Evolutionary conservation across 2,797 vertebrate species (phyloP).

Genomic region (Thamnophis elegans): DNA sequence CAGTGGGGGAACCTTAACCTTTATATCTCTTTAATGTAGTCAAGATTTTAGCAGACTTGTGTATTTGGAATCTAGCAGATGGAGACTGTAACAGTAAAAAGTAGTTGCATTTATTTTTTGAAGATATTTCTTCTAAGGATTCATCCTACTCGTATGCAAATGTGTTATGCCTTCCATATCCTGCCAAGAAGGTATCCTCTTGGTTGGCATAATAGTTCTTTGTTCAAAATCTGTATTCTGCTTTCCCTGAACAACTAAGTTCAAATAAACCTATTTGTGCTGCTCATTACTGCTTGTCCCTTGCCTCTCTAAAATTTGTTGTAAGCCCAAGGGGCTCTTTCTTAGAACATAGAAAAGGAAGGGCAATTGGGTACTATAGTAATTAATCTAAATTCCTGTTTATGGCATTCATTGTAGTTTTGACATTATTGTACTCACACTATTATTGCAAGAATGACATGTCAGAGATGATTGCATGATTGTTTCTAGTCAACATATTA

Average conservation of each 20-base stretch:
- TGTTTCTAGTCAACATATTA: neutral
- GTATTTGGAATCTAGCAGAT: neutral
- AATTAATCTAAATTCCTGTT: neutral
- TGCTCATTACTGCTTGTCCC: conserved; percentile 2
- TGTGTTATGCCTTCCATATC: neutral
- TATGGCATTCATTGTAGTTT: neutral
- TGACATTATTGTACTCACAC: neutral
- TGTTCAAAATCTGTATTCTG: neutral
- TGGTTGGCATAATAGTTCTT: neutral
- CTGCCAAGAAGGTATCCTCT: neutral
- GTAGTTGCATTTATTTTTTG: neutral
- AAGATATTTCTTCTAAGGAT: neutral
- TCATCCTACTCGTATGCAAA: neutral
- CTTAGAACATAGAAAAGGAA: neutral
- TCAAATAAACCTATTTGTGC: neutral
- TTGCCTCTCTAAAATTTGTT: neutral
- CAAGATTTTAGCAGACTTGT: neutral
- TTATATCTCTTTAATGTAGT: neutral
- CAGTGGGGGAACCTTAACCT: too few relatives aligned
- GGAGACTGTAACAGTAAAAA: neutral
- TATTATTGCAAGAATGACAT: neutral
- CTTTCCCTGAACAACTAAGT: neutral
- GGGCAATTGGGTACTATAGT: neutral
- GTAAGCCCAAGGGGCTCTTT: neutral
- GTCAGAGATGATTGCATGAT: neutral